phyloP scores from a whole-genome alignment of 2,888 invertebrate species.

The Amaurobius ferox region DNA sequence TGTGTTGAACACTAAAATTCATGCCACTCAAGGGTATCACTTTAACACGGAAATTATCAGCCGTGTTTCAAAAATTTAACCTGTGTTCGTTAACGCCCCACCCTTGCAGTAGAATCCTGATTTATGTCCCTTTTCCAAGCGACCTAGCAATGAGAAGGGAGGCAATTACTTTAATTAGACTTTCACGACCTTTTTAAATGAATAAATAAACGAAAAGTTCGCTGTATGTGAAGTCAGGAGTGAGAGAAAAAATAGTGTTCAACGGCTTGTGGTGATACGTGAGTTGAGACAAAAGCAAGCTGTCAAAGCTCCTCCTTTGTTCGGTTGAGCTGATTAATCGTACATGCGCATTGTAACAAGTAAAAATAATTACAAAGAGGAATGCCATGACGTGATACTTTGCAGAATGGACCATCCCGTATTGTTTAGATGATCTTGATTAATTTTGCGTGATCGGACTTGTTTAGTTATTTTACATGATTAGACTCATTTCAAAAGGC shows the following conservation, averaged over 20 bases:
- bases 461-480: no score
- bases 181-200: conserved; percentile 8
- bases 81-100: neutral
- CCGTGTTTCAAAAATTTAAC: neutral
- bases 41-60: neutral
- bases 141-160: neutral
- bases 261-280: neutral
- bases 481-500: no score
- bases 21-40: no score
- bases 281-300: neutral
- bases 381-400: neutral
- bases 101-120: neutral
- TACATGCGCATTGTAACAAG: neutral
- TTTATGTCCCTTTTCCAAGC: neutral
- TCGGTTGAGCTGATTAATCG: neutral
- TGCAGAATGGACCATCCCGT: neutral
- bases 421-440: neutral
- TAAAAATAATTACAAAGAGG: neutral
- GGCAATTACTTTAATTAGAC: conserved; percentile 8
- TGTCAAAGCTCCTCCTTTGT: neutral
- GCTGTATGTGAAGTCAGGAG: neutral
- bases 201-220: neutral
- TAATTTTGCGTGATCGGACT: neutral
- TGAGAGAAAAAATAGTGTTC: neutral
- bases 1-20: no score